Evolutionary conservation across 2,113 vertebrate genomes (phyloP).

Genomic region (Acrocephalus arundinaceus): DNA sequence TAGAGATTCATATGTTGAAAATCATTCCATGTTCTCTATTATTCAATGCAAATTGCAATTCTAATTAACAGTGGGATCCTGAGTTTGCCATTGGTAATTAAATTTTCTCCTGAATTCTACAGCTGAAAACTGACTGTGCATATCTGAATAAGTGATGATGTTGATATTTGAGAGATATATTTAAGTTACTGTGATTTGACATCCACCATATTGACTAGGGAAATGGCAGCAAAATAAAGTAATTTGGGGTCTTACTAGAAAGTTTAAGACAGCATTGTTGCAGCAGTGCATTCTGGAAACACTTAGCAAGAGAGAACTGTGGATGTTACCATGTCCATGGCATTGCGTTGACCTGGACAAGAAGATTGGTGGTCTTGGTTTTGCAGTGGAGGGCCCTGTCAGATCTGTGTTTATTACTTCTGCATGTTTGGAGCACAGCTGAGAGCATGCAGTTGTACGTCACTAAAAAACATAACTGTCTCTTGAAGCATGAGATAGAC

Average conservation of each 20-base stretch:
- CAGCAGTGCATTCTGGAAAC: neutral
- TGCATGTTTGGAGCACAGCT: neutral
- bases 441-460: neutral
- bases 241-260: neutral
- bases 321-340: too few relatives aligned
- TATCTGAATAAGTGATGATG: neutral
- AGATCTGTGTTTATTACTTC: neutral
- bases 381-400: neutral
- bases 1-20: neutral
- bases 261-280: neutral
- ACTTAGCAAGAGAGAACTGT: neutral
- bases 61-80: slow-evolving; percentile 28
- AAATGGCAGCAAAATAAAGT: neutral
- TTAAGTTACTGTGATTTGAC: neutral
- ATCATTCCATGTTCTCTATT: neutral
- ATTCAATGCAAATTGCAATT: neutral
- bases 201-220: neutral
- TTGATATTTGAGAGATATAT: neutral
- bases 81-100: neutral
- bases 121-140: neutral
- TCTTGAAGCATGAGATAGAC: neutral
- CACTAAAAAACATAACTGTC: neutral
- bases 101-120: neutral
- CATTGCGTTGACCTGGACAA: neutral
- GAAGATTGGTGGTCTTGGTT: neutral